These are phyloP conservation scores for Drosophila eohydei DNA, from an alignment of 2,888 invertebrate species.

Conservation along the genomic window DNA sequence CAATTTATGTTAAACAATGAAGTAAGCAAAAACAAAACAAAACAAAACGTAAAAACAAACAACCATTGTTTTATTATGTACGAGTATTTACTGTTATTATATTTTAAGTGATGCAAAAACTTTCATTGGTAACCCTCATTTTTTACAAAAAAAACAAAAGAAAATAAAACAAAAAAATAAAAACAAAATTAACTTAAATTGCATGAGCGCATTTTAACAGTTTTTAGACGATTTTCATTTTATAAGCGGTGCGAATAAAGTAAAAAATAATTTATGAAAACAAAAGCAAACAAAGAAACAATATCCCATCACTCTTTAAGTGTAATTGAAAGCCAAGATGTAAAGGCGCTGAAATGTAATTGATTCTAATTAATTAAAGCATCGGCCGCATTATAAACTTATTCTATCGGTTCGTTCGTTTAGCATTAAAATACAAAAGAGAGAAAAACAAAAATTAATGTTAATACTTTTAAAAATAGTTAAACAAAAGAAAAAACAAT, in stretches of 20 bases:
- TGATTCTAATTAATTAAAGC: constrained; percentile 47
- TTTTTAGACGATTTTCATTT: constrained; percentile 69
- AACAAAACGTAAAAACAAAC: constrained; percentile 33
- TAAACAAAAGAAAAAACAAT: constrained; percentile 21
- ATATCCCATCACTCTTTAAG: constrained; percentile 48
- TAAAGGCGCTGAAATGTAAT: constrained; percentile 61
- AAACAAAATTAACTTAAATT: constrained; percentile 41
- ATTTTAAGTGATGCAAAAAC: constrained; percentile 71
- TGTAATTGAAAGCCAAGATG: constrained; percentile 51
- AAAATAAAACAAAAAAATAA: constrained; percentile 31
- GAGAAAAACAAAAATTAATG: constrained; percentile 11
- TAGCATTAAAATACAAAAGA: constrained; percentile 42
- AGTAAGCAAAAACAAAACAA: constrained; percentile 47
- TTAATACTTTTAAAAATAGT: constrained; percentile 28
- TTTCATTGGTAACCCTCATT: constrained; percentile 56
- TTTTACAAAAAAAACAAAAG: constrained; percentile 48
- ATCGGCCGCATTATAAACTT: constrained; percentile 43
- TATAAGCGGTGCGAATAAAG: constrained; percentile 51
- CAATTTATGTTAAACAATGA: constrained; percentile 51
- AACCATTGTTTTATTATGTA: constrained; percentile 67
- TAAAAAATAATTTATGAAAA: constrained; percentile 36
- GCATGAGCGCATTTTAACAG: constrained; percentile 55
- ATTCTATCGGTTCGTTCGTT: constrained; percentile 53
- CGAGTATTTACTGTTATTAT: constrained; percentile 75
- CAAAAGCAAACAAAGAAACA: constrained; percentile 16